Evolutionary conservation across 2,797 vertebrate genomes (phyloP).

Genomic region (Zalophus californianus): DNA sequence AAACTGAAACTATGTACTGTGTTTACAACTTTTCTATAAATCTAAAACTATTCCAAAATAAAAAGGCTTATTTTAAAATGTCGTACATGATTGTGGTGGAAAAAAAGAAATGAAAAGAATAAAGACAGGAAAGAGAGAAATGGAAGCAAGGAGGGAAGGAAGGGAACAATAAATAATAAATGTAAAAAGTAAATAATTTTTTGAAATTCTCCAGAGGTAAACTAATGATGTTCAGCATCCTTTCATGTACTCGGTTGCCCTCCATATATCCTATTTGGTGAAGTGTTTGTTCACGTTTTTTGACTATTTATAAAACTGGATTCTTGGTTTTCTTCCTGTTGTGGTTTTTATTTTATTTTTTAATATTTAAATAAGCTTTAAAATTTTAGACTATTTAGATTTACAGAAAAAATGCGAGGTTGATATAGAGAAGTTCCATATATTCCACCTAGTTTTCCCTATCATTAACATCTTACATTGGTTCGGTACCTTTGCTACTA

Average conservation of each 20-base stretch:
- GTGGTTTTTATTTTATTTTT: neutral
- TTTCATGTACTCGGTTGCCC: neutral
- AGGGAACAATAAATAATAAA: neutral
- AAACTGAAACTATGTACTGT: neutral
- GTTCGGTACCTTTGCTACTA: neutral
- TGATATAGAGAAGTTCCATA: neutral
- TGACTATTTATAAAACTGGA: neutral
- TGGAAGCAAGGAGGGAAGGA: neutral
- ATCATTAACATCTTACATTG: neutral
- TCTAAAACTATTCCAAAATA: conserved; percentile 33
- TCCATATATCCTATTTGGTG: neutral
- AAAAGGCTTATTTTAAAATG: neutral
- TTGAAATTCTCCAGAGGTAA: neutral
- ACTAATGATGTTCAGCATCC: neutral
- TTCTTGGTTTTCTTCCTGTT: neutral
- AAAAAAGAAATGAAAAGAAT: neutral
- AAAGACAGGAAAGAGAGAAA: neutral
- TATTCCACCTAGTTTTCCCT: neutral
- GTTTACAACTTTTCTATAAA: neutral
- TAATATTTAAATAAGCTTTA: too few relatives aligned
- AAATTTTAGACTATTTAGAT: neutral
- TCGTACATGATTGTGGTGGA: neutral
- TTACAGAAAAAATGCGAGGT: neutral
- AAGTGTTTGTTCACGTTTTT: neutral
- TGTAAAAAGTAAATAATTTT: conserved; percentile 10